Evolutionary conservation across 2,113 vertebrate genomes (phyloP), one percentile per base, ranked within the genome.

Genomic region (Ammospiza caudacuta): DNA sequence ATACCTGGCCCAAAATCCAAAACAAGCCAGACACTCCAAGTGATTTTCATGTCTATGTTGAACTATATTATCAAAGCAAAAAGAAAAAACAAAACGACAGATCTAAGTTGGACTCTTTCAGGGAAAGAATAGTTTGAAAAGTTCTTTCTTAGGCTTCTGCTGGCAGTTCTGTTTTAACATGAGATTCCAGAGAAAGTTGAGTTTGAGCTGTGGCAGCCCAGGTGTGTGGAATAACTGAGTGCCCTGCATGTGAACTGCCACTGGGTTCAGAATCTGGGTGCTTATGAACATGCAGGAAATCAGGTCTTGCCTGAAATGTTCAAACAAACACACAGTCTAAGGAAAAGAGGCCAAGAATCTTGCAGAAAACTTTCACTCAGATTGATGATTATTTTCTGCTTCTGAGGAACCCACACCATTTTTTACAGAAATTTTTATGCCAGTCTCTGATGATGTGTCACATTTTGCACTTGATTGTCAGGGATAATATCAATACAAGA

Each of bases 331-430:
- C 6, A 25, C 3, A 55, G 6, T 3, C 35, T n/a, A 28, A 20
- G 57, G n/a, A 91, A 91, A 62, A 0, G 2, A 70, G 29, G 7
- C 10, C 1, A 78, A 89, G 85, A 80, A n/a, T 59, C n/a, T 78
- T 12, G 12, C 21, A 75, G 52, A 87, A 72, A 2, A 0, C 3
- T 81, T 78, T 78, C 1, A 8, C 14, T 69, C 31, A 59, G 33
- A 57, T 70, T 61, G 27, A 28, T 72, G 12, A 54, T 28, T 83
- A 41, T 49, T 16, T 91, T 25, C 35, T 27, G 20, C 31, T 75
- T 78, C 83, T 39, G 11, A 64, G 18, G 13, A 87, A 4, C 1
- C 0, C 3, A 6, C 7, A 28, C 3, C 58, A 6, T 12, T 55
- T 58, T 83, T 82, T 39, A 31, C 35, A 72, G 6, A 39, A 76